phyloP scores from a whole-genome alignment of 2,113 vertebrate species.

The Thunnus thynnus region DNA sequence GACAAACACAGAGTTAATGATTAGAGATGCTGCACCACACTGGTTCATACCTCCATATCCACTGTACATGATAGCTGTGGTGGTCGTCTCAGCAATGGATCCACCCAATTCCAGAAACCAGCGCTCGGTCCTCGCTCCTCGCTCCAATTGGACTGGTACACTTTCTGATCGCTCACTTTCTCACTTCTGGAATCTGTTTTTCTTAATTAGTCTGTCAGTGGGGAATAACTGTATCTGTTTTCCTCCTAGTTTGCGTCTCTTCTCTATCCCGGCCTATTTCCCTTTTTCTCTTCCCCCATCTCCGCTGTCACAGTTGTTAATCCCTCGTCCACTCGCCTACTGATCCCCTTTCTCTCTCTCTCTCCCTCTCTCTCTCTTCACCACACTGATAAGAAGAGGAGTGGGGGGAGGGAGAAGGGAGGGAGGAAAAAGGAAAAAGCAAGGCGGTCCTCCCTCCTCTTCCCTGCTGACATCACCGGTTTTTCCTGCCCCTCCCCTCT shows the following conservation, averaged over 20 bases:
- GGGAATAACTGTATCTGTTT: not conserved
- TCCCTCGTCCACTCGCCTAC: slow-evolving; percentile 9
- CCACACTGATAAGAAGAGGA: slow-evolving; percentile 49
- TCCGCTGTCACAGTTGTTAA: slow-evolving; percentile 36
- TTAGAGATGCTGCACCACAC: slow-evolving; percentile 22
- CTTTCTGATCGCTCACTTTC: not conserved
- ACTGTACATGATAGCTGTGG: slow-evolving; percentile 72
- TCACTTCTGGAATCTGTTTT: not conserved
- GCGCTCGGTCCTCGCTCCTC: not conserved
- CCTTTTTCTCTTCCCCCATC: slow-evolving; percentile 36
- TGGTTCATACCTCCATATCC: slow-evolving; percentile 78
- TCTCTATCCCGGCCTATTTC: not conserved
- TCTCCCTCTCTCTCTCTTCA: not conserved
- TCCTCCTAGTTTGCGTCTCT: not conserved
- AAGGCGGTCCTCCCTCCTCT: slow-evolving; percentile 58
- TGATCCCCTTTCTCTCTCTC: slow-evolving; percentile 30
- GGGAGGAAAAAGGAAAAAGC: slow-evolving; percentile 67
- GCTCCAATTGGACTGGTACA: not conserved
- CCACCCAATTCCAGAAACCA: slow-evolving; percentile 43
- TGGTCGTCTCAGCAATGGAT: slow-evolving; percentile 4
- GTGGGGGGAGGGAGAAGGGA: slow-evolving; percentile 5
- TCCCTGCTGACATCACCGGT: slow-evolving; percentile 69
- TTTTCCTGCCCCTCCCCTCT: slow-evolving; percentile 72
- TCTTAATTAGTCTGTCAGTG: not conserved
- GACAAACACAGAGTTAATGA: slow-evolving; percentile 54